phyloP scores from a whole-genome alignment of 1,140 invertebrate species.

The Apocrypta bakeri region DNA sequence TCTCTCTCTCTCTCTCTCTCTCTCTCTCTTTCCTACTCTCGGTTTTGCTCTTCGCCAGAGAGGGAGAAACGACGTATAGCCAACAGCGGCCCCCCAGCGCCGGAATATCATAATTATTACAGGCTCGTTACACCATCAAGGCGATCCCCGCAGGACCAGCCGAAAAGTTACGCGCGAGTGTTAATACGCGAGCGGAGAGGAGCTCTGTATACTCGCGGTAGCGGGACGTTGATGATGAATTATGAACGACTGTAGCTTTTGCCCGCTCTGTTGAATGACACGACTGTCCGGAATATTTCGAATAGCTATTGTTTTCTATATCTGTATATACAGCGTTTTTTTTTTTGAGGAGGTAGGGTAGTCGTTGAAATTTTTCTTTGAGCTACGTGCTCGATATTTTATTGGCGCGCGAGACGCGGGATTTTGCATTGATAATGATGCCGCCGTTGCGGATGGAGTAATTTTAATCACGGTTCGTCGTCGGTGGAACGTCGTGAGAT shows the following conservation, averaged over 20 bases:
- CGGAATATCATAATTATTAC: slow-evolving; percentile 70
- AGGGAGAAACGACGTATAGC: not conserved
- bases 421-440: not conserved
- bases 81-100: slow-evolving; percentile 14
- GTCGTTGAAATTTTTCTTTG: too few species aligned
- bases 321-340: not conserved
- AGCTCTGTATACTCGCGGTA: not conserved
- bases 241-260: not conserved
- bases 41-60: not conserved
- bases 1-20: slow-evolving; percentile 21
- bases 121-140: slow-evolving; percentile 57
- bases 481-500: not conserved
- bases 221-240: slow-evolving; percentile 41
- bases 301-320: not conserved
- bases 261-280: not conserved
- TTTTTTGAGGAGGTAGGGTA: not conserved
- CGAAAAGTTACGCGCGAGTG: slow-evolving; percentile 49
- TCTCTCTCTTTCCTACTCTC: not conserved
- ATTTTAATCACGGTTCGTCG: not conserved
- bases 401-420: not conserved
- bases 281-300: slow-evolving; percentile 6
- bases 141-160: slow-evolving; percentile 49
- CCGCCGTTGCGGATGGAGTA: not conserved
- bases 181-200: not conserved
- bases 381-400: not conserved